Evolutionary conservation across 1,140 invertebrate species (phyloP).

Genomic region (Spodoptera litura): DNA sequence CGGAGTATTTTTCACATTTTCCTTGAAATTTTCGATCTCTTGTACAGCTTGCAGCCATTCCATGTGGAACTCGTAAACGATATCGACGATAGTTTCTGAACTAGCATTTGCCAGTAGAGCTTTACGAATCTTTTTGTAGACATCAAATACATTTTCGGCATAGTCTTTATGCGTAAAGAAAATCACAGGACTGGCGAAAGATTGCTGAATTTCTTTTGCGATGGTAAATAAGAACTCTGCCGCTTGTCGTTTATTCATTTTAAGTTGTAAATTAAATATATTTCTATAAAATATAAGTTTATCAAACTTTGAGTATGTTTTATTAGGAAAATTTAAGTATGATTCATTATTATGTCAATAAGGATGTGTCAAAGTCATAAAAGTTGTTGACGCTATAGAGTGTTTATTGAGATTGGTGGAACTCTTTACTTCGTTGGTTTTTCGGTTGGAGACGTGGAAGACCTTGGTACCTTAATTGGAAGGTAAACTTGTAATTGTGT

Average conservation of each 20-base stretch:
- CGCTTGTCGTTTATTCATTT: constrained; percentile 44
- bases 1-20: constrained; percentile 30
- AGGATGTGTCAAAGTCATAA: background rate
- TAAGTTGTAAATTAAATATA: background rate
- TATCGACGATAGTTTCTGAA: constrained; percentile 9
- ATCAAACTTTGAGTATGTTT: background rate
- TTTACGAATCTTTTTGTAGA: constrained; percentile 11
- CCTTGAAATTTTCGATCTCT: constrained; percentile 41
- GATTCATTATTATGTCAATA: background rate
- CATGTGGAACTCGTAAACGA: constrained; percentile 33
- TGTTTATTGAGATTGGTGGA: background rate
- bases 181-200: constrained; percentile 48
- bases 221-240: constrained; percentile 40
- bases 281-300: background rate
- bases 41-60: constrained; percentile 47
- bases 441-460: no score
- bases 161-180: constrained; percentile 51
- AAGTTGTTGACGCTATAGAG: background rate
- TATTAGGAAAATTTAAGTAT: background rate
- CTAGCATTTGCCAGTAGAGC: background rate
- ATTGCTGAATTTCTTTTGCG: constrained; percentile 45
- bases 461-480: no score
- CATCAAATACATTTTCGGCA: constrained; percentile 25
- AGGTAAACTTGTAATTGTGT: no score
- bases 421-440: background rate